Evolutionary conservation across 2,888 invertebrate species (phyloP).

Genomic region (Calliphora vomitoria): DNA sequence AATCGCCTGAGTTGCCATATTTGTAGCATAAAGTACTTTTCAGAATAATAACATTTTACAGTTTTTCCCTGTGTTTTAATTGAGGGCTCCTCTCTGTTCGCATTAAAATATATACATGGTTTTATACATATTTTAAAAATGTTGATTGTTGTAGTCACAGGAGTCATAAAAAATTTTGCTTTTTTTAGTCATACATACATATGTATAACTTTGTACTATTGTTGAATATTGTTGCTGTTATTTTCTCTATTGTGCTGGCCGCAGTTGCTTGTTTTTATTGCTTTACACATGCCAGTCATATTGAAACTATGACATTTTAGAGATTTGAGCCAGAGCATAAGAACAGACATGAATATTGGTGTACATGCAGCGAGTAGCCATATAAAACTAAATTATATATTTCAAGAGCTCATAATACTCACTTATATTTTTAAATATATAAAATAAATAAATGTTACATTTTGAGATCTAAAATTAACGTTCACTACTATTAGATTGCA

Average conservation of each 20-base stretch:
- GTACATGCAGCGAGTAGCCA: neutral
- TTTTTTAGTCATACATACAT: neutral
- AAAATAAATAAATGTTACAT: slow-evolving; percentile 1
- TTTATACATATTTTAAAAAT: slow-evolving; percentile 1
- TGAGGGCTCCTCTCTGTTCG: neutral
- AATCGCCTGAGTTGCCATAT: no score
- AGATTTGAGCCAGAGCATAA: neutral
- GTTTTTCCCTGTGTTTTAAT: neutral
- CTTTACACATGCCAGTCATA: slow-evolving; percentile 59
- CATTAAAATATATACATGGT: neutral
- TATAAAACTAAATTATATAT: neutral
- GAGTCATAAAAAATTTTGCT: neutral
- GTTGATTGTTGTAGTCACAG: slow-evolving; percentile 26
- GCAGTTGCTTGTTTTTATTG: slow-evolving; percentile 43
- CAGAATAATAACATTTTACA: no score
- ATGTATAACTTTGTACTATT: no score
- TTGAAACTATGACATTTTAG: slow-evolving; percentile 58
- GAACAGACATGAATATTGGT: neutral
- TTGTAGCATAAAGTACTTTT: no score
- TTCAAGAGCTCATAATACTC: neutral
- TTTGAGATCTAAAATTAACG: neutral
- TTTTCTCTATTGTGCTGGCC: slow-evolving; percentile 28
- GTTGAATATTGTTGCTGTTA: neutral
- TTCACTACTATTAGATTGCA: no score
- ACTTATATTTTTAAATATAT: neutral